A percentile compares a stretch with the other conserved stretches of the same genome.
Evolutionary conservation across 2,113 vertebrate species (phyloP).

Genomic region (Tragelaphus scriptus): DNA sequence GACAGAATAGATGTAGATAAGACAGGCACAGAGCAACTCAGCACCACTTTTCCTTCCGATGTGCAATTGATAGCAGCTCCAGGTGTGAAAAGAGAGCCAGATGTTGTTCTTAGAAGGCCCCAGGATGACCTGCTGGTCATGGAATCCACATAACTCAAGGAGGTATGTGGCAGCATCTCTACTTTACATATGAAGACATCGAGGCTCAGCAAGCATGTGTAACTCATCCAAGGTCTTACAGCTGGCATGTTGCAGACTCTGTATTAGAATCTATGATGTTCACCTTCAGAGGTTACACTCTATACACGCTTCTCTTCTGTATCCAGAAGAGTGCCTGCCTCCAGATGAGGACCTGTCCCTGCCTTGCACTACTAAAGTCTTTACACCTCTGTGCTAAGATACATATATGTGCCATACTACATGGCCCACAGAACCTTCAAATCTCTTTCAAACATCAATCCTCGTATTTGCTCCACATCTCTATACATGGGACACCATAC

Average conservation of each 20-base stretch:
- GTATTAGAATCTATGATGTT: no score
- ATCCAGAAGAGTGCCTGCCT: neutral
- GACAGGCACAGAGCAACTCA: neutral
- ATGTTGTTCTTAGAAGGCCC: neutral
- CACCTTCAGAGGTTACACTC: no score
- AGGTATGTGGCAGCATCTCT: no score
- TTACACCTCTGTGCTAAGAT: neutral
- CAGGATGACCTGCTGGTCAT: neutral
- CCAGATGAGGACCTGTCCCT: neutral
- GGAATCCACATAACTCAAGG: no score
- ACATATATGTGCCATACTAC: neutral
- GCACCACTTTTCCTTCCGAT: neutral
- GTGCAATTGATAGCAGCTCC: neutral
- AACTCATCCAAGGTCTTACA: no score
- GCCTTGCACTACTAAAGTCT: neutral
- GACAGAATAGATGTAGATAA: no score
- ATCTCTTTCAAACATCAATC: neutral
- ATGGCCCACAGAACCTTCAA: neutral
- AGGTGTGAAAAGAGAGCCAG: neutral
- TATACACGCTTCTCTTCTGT: no score
- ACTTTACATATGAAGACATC: no score
- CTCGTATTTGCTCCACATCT: rapidly evolving
- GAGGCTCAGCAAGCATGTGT: no score
- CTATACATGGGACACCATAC: neutral
- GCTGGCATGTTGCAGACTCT: no score